Conservation (phyloP, 2,888 invertebrate genomes). For the Magallana nippona region DNA sequence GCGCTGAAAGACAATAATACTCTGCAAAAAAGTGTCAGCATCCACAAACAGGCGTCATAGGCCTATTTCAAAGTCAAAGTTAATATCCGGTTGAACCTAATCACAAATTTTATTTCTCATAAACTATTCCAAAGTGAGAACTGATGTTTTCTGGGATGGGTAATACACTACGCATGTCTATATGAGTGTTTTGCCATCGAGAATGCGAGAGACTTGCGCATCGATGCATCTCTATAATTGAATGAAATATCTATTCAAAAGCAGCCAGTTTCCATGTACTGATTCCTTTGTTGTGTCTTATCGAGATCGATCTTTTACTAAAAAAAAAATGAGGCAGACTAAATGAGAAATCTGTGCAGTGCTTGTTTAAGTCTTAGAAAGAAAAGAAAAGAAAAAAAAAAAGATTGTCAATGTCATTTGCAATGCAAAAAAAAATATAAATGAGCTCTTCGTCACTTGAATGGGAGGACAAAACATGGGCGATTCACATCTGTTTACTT, state of each 20-base stretch:
- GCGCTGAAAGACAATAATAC: constrained; percentile 27
- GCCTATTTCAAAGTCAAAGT: constrained; percentile 34
- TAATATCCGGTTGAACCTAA: constrained; percentile 35
- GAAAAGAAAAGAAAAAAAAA: neutral
- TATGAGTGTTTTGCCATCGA: too few relatives aligned
- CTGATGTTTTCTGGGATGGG: constrained; percentile 16
- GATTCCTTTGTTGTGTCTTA: too few relatives aligned
- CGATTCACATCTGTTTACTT: constrained; percentile 32
- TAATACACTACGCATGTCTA: neutral
- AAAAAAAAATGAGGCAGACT: too few relatives aligned
- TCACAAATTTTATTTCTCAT: constrained; percentile 21
- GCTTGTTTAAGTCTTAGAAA: too few relatives aligned
- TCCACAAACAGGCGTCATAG: constrained; percentile 33
- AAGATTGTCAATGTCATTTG: constrained; percentile 25
- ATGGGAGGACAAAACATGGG: neutral
- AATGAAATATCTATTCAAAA: too few relatives aligned
- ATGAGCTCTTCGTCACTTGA: constrained; percentile 26
- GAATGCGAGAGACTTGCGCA: too few relatives aligned
- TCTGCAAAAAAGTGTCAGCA: constrained; percentile 38
- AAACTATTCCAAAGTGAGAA: constrained; percentile 10
- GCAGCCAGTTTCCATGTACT: too few relatives aligned
- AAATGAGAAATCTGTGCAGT: too few relatives aligned
- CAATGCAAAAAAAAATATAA: constrained; percentile 28
- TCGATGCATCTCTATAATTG: too few relatives aligned
- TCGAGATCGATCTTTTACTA: too few relatives aligned